Evolutionary conservation across 2,113 vertebrate species (phyloP).

Genomic region (Marmota monax): DNA sequence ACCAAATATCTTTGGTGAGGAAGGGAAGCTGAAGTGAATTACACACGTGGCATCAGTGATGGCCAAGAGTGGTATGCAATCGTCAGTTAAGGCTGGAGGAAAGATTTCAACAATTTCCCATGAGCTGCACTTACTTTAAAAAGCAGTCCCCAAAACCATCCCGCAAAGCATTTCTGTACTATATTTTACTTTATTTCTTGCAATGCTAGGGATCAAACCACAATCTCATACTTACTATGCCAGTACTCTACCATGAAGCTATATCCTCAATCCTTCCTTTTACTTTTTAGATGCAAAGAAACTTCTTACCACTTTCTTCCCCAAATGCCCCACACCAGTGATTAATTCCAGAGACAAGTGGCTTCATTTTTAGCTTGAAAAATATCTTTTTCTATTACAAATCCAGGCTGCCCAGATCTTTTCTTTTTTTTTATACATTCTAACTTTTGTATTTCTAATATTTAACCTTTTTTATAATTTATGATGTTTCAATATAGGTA

Average conservation of each 20-base stretch:
- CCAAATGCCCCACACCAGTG: background rate
- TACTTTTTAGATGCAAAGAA: background rate
- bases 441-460: background rate
- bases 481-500: background rate
- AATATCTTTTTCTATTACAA: background rate
- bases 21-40: constrained; percentile 94
- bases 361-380: background rate
- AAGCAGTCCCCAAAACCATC: background rate
- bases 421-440: background rate
- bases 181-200: background rate
- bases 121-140: accelerated
- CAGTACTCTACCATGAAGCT: background rate
- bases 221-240: background rate
- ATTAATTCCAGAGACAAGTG: constrained; percentile 30
- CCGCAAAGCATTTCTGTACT: background rate
- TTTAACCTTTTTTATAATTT: background rate
- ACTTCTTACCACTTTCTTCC: background rate
- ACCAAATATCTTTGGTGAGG: constrained; percentile 90
- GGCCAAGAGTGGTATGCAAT: constrained; percentile 88
- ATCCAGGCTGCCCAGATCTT: background rate
- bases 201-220: background rate
- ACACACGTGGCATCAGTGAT: constrained; percentile 94
- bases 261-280: background rate
- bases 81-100: constrained; percentile 91
- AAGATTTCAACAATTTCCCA: background rate